These are phyloP conservation scores for Tautogolabrus adspersus DNA, from an alignment of 2,113 vertebrate species.

Conservation along the genomic window DNA sequence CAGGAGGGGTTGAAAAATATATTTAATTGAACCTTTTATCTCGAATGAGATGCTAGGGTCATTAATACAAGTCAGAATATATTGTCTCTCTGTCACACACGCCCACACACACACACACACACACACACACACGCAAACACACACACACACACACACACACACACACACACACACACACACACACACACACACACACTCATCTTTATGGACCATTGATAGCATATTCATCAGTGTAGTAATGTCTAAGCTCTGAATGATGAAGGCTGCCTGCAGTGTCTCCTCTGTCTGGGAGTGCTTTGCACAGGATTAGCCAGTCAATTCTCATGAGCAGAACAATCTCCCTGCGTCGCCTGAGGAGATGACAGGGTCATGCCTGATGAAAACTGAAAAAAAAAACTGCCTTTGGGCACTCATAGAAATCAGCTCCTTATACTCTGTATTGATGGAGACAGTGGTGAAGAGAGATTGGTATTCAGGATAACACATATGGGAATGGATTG, in stretches of 20 bases:
- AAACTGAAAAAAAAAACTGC: constrained; percentile 26
- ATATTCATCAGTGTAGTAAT: constrained; percentile 68
- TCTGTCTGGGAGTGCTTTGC: constrained; percentile 56
- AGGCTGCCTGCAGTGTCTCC: constrained; percentile 56
- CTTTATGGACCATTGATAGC: constrained; percentile 62
- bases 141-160: too few species aligned
- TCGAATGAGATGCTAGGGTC: constrained; percentile 28
- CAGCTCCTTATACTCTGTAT: constrained; percentile 53
- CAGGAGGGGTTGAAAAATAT: constrained; percentile 8
- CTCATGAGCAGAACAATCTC: constrained; percentile 73
- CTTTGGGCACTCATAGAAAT: constrained; percentile 55
- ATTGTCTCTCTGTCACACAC: constrained; percentile 7
- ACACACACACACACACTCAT: constrained; percentile 15
- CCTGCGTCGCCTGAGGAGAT: constrained; percentile 58
- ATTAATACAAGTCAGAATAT: constrained; percentile 63
- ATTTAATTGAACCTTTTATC: constrained; percentile 35
- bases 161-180: too few species aligned
- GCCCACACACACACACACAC: too few species aligned
- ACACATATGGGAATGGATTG: constrained; percentile 15
- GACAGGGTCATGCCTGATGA: constrained; percentile 65
- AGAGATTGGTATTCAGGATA: constrained; percentile 42
- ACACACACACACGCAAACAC: constrained; percentile 10
- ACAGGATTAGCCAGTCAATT: constrained; percentile 76
- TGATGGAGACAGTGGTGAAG: constrained; percentile 54
- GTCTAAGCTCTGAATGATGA: constrained; percentile 71